phyloP scores from a whole-genome alignment of 2,797 vertebrate genomes.

The Rhynchonycteris naso region DNA sequence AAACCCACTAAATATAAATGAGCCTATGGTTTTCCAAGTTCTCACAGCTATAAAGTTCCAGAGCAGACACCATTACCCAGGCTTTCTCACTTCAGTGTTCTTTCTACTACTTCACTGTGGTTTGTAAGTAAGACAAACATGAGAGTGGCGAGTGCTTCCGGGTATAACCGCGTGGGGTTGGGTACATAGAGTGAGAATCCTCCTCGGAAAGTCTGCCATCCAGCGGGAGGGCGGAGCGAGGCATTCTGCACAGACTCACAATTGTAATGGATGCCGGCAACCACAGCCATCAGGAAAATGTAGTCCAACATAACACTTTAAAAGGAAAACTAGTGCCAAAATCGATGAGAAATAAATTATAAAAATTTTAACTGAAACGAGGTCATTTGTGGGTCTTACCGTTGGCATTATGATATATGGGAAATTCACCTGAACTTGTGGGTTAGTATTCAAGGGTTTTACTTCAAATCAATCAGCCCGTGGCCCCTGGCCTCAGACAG shows the following conservation, averaged over 20 bases:
- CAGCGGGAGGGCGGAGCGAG: too few species aligned
- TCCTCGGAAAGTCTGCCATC: neutral
- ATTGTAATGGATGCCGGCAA: neutral
- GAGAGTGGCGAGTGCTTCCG: neutral
- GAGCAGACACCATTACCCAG: neutral
- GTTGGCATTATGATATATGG: rapidly evolving
- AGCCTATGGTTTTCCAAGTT: neutral
- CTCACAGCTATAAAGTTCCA: neutral
- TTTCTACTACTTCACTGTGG: neutral
- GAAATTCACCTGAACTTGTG: neutral
- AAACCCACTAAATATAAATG: neutral
- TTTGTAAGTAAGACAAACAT: neutral
- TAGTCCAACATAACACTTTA: neutral
- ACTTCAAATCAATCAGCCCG: neutral
- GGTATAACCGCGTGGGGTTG: rapidly evolving
- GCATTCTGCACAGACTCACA: too few species aligned
- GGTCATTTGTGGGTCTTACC: neutral
- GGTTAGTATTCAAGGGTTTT: neutral
- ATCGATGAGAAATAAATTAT: neutral
- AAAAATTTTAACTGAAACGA: too few species aligned
- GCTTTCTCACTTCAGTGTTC: neutral
- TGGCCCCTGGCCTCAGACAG: too few species aligned
- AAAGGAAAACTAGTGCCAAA: neutral
- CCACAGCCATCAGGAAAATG: neutral
- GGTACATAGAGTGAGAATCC: neutral